Evolutionary conservation across 35 echinoderm and acorn worm genomes (phyloP), one percentile per base, ranked within the genome.

Genomic region (Apostichopus californicus): DNA sequence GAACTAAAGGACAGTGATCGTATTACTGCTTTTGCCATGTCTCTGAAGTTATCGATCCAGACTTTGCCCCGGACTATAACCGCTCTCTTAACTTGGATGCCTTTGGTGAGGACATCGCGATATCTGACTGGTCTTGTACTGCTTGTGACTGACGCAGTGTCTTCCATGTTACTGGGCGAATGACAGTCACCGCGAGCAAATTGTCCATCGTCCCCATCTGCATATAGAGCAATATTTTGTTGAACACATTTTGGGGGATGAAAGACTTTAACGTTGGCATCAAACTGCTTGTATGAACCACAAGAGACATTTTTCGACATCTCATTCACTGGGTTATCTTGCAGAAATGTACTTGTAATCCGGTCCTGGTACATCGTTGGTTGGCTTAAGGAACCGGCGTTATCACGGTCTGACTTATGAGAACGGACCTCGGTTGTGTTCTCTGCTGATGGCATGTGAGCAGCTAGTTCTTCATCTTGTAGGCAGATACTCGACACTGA

Each of bases 31-130:
- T 91, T 91, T 78, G 89, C 71, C 89, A 91, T 91, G 77, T 91
- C 89, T 57, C 89, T 34, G 25, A 91, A 91, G 75, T 91, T 91
- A 25, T 79, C 73, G 54, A 91, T 91, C 10, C 79, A 91, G 5
- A 60, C 54, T 34, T 91, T 91, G 5, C 77, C 77, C 53, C 89
- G 10, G 3, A 91, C 20, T 54, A 91, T 2, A 11, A 78, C 0
- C 18, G 89, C 89, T 61, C 57, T 34, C 20, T 54, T 77, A 7
- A 91, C 73, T 59, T 61, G 12, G 14, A 54, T 54, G 5, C 86
- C 86, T 55, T 64, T 89, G 7, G 12, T 72, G 9, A 89, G 61
- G 3, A 73, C 68, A n/a, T 89, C 86, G 4, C 64, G 60, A 26
- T 89, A 89, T 55, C 28, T 68, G 21, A 89, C 86, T 26, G 63